Percentiles rank a stretch among this genome's conserved stretches.
These are phyloP conservation scores for Macrosiphum euphorbiae DNA, from an alignment of 2,888 invertebrate species.

Conservation along the genomic window DNA sequence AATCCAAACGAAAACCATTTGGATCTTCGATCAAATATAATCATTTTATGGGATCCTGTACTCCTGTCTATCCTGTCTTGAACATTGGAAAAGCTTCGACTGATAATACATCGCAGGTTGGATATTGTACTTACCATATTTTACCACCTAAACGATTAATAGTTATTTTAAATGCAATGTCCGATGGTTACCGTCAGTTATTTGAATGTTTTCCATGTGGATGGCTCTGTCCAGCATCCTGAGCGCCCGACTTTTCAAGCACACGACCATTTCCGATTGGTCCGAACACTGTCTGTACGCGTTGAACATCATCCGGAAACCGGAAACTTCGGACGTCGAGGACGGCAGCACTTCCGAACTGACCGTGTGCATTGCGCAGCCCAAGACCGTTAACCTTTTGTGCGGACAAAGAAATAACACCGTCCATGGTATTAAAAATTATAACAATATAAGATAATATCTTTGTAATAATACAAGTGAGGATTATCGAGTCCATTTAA, in stretches of 20 bases:
- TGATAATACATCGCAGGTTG: background rate
- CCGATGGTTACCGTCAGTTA: constrained; percentile 73
- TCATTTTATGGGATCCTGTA: too few species aligned
- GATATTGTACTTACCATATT: background rate
- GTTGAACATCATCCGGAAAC: constrained; percentile 71
- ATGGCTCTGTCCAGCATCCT: constrained; percentile 78
- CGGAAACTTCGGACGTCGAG: constrained; percentile 61
- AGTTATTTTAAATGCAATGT: background rate
- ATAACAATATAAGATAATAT: background rate
- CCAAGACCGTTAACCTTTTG: constrained; percentile 40
- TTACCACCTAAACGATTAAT: background rate
- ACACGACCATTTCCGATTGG: constrained; percentile 78
- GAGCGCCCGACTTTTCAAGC: constrained; percentile 79
- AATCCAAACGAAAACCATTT: background rate
- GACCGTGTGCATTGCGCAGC: constrained; percentile 6
- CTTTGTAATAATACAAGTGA: background rate
- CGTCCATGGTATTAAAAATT: background rate
- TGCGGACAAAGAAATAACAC: background rate
- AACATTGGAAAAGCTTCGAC: background rate
- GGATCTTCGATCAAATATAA: background rate
- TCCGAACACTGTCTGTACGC: constrained; percentile 77
- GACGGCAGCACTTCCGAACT: constrained; percentile 45
- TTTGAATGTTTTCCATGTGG: constrained; percentile 75
- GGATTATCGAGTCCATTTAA: background rate
- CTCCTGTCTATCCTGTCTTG: background rate